Percentiles rank a stretch among this genome's conserved stretches.
Evolutionary conservation across 2,113 vertebrate species (phyloP).

Genomic region (Aspiorhynchus laticeps): DNA sequence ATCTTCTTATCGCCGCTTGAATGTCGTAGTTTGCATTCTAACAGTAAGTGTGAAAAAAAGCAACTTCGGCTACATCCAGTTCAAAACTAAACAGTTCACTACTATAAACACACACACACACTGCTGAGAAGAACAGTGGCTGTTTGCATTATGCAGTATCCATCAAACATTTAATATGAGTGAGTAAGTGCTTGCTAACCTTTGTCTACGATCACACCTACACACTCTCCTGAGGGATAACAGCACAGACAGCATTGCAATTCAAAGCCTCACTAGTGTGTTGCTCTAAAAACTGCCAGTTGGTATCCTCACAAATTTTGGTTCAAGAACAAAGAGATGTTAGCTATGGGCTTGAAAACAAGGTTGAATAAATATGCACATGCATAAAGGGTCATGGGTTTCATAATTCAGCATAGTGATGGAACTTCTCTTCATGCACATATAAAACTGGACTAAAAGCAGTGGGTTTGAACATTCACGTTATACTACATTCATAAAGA

Average conservation of each 20-base stretch:
- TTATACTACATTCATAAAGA: neutral
- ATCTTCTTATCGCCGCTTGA: slow-evolving; percentile 6
- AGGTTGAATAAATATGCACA: neutral
- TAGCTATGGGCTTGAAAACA: slow-evolving; percentile 1
- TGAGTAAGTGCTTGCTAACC: slow-evolving; percentile 60
- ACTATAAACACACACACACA: neutral
- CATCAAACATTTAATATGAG: slow-evolving; percentile 66
- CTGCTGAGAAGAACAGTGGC: slow-evolving; percentile 2
- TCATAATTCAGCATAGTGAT: neutral
- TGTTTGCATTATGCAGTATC: slow-evolving; percentile 55
- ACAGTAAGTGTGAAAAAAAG: neutral
- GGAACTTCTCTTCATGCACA: neutral
- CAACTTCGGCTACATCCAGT: neutral
- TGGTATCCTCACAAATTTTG: neutral
- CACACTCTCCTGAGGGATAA: slow-evolving; percentile 49
- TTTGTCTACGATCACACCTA: slow-evolving; percentile 64
- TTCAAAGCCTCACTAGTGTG: slow-evolving; percentile 18
- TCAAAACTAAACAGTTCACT: neutral
- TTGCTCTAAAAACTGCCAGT: slow-evolving; percentile 12
- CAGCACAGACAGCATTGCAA: neutral
- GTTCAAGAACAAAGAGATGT: neutral
- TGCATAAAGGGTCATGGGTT: neutral
- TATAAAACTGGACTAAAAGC: neutral
- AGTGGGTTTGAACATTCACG: neutral
- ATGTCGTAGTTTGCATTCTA: neutral